These are phyloP conservation scores for Drosophila ogumai DNA, from an alignment of 1,140 invertebrate species.

Conservation along the genomic window DNA sequence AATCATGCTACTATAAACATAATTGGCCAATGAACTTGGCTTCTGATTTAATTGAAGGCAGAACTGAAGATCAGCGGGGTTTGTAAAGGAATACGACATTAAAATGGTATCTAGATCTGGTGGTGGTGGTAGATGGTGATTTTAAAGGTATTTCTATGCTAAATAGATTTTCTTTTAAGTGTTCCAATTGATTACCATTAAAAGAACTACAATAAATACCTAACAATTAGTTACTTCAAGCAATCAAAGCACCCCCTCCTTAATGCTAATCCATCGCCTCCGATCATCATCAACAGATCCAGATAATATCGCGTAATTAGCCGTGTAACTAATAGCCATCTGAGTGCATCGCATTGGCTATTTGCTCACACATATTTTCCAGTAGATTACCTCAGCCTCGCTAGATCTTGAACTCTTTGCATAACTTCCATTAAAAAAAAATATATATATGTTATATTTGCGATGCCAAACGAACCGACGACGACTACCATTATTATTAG, in stretches of 20 bases:
- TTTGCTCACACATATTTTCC: slow-evolving; percentile 39
- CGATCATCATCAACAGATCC: neutral
- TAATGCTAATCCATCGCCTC: neutral
- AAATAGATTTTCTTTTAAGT: no score
- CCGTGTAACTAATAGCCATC: slow-evolving; percentile 26
- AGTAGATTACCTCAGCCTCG: slow-evolving; percentile 45
- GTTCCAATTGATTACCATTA: neutral
- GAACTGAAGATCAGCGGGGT: neutral
- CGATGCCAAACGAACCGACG: slow-evolving; percentile 19
- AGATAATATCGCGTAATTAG: slow-evolving; percentile 14
- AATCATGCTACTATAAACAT: slow-evolving; percentile 21
- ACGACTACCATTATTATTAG: slow-evolving; percentile 4
- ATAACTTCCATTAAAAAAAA: slow-evolving; percentile 36
- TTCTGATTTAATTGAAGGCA: slow-evolving; percentile 17
- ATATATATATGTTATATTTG: neutral
- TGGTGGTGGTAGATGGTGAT: no score
- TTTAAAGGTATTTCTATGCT: neutral
- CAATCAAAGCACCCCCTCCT: neutral
- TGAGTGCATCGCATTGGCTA: slow-evolving; percentile 27
- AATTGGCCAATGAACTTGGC: slow-evolving; percentile 38
- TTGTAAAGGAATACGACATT: neutral
- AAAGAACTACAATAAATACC: neutral
- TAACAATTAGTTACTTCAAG: neutral
- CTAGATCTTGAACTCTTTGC: slow-evolving; percentile 51
- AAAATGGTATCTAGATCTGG: no score